Evolutionary conservation across 2,888 invertebrate genomes (phyloP), one percentile per base, ranked within the genome.

Genomic region (Notocelia uddmanniana): DNA sequence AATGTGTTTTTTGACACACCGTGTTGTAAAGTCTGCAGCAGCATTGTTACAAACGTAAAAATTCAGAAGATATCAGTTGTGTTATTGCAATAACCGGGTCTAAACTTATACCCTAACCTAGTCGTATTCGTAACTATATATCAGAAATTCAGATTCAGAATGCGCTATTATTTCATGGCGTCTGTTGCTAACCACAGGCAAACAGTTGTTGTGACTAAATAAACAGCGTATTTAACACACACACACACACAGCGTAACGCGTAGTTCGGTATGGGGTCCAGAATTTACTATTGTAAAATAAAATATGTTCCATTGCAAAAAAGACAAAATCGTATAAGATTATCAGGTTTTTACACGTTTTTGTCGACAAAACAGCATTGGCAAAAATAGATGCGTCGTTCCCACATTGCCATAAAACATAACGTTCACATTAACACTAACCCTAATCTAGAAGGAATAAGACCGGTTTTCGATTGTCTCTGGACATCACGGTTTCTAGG

Each of bases 201-300:
- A 15, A 41, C 59, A 68, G 62, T 63, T 58, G 62, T 41, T 63
- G 72, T 50, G 57, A 45, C 63, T 68, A 62, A 63, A 62, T 63
- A 57, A 58, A 64, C 63, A 69, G 26, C 50, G 55, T 60, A 63
- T 41, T 70, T 74, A 75, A 78, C 75, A 79, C n/a, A n/a, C n/a
- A n/a, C n/a, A n/a, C n/a, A n/a, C n/a, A 79, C 80, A 79, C 81
- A 74, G 80, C 79, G 82, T 84, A 84, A 86, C 84, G 68, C 75
- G 76, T 75, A 76, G 75, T 80, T 76, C 79, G 79, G 76, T 77
- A 75, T 76, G 79, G 73, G 75, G 60, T 73, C 75, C 77, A 80
- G 83, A 80, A 84, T 86, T 86, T 84, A 88, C 83, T 83, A 83
- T 75, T 75, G 26, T 74, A 75, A 77, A 77, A 82, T 84, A 83